phyloP scores from a whole-genome alignment of 2,113 vertebrate species.

The Peromyscus polionotus region DNA sequence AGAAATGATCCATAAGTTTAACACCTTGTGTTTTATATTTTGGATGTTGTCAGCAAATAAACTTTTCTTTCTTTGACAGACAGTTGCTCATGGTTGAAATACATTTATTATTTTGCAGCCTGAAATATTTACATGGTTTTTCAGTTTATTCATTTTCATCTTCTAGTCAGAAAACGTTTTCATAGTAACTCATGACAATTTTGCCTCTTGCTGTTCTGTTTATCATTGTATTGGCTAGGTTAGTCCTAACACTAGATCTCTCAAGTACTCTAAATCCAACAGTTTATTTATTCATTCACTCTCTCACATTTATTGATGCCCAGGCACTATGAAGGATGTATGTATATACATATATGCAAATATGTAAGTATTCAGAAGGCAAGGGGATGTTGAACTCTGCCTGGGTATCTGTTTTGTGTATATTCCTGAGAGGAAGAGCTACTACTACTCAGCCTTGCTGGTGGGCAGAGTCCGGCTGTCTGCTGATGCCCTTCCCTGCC shows the following conservation, averaged over 20 bases:
- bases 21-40: constrained; percentile 22
- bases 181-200: background rate
- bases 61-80: constrained; percentile 13
- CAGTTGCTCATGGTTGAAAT: background rate
- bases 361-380: background rate
- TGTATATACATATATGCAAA: background rate
- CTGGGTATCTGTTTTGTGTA: background rate
- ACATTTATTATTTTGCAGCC: background rate
- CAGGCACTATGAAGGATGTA: background rate
- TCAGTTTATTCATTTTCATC: background rate
- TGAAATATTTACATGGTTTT: background rate
- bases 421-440: background rate
- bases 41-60: background rate
- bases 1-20: background rate
- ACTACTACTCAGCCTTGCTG: background rate
- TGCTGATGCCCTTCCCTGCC: background rate
- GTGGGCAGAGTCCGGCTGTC: background rate
- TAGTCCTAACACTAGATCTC: background rate
- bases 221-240: background rate
- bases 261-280: background rate
- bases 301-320: background rate
- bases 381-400: background rate
- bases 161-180: background rate
- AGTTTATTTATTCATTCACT: background rate
- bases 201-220: constrained; percentile 25